Evolutionary conservation across 2,113 vertebrate genomes (phyloP).

Genomic region (Barbus barbus): DNA sequence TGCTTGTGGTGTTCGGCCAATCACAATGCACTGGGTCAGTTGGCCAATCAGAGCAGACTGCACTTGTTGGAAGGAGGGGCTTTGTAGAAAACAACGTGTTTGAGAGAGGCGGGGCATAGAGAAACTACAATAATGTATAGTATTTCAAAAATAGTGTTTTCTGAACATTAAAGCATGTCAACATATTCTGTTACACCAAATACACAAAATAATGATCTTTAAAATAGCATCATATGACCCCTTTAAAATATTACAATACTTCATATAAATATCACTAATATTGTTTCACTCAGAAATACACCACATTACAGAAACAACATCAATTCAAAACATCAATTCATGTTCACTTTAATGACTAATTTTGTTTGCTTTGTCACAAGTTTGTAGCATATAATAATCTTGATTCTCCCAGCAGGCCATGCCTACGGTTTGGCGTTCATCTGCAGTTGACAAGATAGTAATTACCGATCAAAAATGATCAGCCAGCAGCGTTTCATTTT

Average conservation of each 20-base stretch:
- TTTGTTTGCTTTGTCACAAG: not conserved
- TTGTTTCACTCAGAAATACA: not conserved
- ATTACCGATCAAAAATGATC: constrained; percentile 34
- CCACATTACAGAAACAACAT: not conserved
- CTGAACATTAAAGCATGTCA: too few relatives aligned
- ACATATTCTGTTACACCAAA: too few relatives aligned
- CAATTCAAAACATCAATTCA: not conserved
- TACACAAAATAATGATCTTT: too few relatives aligned
- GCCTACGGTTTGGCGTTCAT: not conserved
- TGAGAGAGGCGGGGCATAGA: too few relatives aligned
- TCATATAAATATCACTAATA: not conserved
- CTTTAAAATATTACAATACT: not conserved
- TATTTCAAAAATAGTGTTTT: too few relatives aligned
- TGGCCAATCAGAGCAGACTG: too few relatives aligned
- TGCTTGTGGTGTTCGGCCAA: too few relatives aligned
- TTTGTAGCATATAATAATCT: not conserved
- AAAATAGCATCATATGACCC: too few relatives aligned
- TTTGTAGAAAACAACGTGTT: too few relatives aligned
- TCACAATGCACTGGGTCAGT: too few relatives aligned
- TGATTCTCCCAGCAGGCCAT: not conserved
- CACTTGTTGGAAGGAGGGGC: too few relatives aligned
- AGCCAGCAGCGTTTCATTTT: not conserved
- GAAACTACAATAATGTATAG: too few relatives aligned
- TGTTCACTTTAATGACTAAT: constrained; percentile 2
- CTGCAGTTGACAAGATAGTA: constrained; percentile 54